A percentile compares a stretch with the other conserved stretches of the same genome.
Conservation (phyloP, 2,888 invertebrate species). For the Macaria liturata region DNA sequence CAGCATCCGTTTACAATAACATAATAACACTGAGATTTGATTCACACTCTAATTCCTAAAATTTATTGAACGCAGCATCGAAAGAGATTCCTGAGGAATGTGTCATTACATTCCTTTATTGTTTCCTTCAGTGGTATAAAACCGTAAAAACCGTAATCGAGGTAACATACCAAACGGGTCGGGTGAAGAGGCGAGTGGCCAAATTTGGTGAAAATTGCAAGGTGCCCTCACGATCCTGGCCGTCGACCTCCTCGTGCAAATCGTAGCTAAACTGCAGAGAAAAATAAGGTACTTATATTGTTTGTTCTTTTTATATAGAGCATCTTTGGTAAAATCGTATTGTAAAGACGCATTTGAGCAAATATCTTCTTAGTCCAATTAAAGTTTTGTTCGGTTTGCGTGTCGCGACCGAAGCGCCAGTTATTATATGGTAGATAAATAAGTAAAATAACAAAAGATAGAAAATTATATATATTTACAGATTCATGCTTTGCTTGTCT, state of each 20-base stretch:
- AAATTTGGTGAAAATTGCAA: constrained; percentile 26
- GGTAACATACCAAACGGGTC: constrained; percentile 24
- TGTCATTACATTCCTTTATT: constrained; percentile 20
- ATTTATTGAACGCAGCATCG: constrained; percentile 7
- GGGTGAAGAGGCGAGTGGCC: constrained; percentile 18
- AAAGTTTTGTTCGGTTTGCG: no score
- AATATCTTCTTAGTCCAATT: no score
- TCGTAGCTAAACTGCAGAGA: constrained; percentile 18
- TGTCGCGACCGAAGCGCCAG: no score
- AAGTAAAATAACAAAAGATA: no score
- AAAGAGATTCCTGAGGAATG: constrained; percentile 19
- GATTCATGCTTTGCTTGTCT: no score
- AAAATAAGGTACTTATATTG: constrained; percentile 13
- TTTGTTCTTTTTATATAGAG: constrained; percentile 5
- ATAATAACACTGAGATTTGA: background rate
- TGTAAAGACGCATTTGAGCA: no score
- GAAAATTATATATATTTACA: no score
- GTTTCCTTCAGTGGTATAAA: constrained; percentile 25
- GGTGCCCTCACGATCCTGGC: constrained; percentile 31
- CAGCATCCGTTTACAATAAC: no score
- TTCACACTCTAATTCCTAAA: constrained; percentile 16
- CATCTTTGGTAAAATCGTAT: no score
- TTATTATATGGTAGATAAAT: no score
- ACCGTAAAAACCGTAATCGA: constrained; percentile 25
- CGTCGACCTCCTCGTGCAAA: constrained; percentile 28